A percentile compares a stretch with the other conserved stretches of the same genome.
Conservation (phyloP, 2,113 vertebrate genomes). For the Caretta caretta region DNA sequence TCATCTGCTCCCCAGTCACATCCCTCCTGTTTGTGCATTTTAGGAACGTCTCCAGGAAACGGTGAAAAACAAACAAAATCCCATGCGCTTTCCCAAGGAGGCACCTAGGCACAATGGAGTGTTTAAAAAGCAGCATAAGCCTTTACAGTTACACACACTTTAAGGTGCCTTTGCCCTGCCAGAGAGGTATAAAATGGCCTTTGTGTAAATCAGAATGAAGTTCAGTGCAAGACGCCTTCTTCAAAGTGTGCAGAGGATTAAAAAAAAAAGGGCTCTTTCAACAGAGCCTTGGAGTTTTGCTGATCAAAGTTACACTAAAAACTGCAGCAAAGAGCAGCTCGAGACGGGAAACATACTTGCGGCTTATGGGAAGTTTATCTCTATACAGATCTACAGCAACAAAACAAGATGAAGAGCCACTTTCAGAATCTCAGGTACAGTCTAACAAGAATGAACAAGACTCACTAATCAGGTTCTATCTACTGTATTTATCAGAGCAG, state of each 20-base stretch:
- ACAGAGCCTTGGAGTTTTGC: rapidly evolving
- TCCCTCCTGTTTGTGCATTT: background rate
- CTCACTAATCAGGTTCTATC: rapidly evolving
- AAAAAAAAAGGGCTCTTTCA: rapidly evolving
- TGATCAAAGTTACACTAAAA: rapidly evolving
- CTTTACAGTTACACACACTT: rapidly evolving
- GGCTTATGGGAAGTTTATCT: rapidly evolving
- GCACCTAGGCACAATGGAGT: background rate
- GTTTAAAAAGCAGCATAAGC: background rate
- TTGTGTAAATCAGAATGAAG: background rate
- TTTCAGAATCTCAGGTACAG: background rate
- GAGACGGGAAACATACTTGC: background rate
- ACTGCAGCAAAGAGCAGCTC: rapidly evolving
- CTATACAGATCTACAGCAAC: rapidly evolving
- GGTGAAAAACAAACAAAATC: rapidly evolving
- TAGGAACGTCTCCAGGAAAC: background rate
- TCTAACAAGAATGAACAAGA: background rate
- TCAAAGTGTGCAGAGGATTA: rapidly evolving
- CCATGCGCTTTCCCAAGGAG: rapidly evolving
- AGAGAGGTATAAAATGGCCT: too few relatives aligned
- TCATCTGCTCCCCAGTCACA: background rate
- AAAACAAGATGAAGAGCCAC: background rate
- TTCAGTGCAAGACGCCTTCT: rapidly evolving
- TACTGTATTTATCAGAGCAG: background rate
- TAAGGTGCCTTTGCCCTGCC: rapidly evolving